phyloP scores from a whole-genome alignment of 64 coral and sea anemone genomes.

The Porites australiensis region DNA sequence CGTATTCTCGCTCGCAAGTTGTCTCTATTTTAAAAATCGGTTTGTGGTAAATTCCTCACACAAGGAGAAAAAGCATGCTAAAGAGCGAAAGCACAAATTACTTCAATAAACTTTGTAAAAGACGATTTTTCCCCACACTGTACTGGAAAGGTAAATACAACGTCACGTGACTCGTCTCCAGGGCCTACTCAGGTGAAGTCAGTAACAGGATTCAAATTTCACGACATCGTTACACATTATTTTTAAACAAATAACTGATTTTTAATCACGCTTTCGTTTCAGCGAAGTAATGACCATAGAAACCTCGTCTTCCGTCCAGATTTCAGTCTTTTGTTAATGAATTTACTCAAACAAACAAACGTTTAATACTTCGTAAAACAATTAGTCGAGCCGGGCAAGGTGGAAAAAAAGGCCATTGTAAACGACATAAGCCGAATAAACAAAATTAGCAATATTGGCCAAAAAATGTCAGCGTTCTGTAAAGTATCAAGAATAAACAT shows the following conservation, averaged over 20 bases:
- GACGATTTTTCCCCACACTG: too few species aligned
- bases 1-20: too few species aligned
- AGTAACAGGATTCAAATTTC: neutral
- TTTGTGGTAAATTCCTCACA: too few species aligned
- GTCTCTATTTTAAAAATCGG: too few species aligned
- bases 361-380: neutral
- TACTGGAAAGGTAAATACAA: neutral
- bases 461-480: too few species aligned
- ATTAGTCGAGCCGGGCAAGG: neutral
- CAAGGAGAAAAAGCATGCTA: too few species aligned
- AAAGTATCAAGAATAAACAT: conserved; percentile 2
- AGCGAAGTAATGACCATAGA: neutral
- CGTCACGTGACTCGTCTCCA: neutral
- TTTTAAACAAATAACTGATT: neutral
- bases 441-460: too few species aligned
- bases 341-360: neutral
- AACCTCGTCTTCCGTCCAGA: neutral
- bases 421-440: neutral
- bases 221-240: neutral
- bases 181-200: neutral
- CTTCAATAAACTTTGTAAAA: too few species aligned
- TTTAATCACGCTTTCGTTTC: neutral
- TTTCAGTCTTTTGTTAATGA: neutral
- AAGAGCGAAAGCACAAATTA: too few species aligned
- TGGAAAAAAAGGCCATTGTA: neutral